Evolutionary conservation across 2,113 vertebrate genomes (phyloP), one percentile per base, ranked within the genome.

Genomic region (Siphamia tubifer): DNA sequence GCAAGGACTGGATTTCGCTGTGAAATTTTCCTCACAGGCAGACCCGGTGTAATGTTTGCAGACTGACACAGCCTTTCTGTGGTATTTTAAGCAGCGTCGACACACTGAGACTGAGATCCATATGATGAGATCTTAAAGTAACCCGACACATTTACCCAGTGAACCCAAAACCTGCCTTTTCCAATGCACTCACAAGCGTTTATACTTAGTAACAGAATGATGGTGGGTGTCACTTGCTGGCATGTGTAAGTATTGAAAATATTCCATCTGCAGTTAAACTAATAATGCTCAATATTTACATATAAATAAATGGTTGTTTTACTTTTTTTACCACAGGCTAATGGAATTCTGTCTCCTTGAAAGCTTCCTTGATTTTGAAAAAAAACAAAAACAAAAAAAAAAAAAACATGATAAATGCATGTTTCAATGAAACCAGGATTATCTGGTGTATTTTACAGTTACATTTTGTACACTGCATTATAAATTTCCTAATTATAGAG

Each of bases 191-290:
- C 34, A 24, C 23, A 0, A 0, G 24, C 21, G 12, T 52, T 53
- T 36, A 19, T 48, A 25, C 15, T 39, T 15, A 39, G 12, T 11
- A 35, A 31, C 25, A 56, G 43, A 38, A 20, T 36, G 24, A 44
- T 40, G 6, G 40, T 61, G 61, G 34, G 23, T 31, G 54, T 77
- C 31, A 44, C 16, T 36, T 55, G 25, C 20, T 60, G 45, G 36
- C 24, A 12, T 47, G 23, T 43, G 13, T 25, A 34, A 34, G 31
- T 11, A 8, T 12, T 19, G 20, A 45, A 23, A 62, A 35, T 3
- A 25, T 24, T n/a, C 48, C 35, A 39, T 64, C 10, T 55, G 55
- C 13, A 61, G 4, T 27, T 53, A 8, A 53, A 30, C 17, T 5
- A 20, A 34, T 39, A 10, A 45, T 35, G 39, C 10, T 19, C 20